Conservation (phyloP, 2,113 vertebrate genomes). For the Eulacestoma nigropectus region DNA sequence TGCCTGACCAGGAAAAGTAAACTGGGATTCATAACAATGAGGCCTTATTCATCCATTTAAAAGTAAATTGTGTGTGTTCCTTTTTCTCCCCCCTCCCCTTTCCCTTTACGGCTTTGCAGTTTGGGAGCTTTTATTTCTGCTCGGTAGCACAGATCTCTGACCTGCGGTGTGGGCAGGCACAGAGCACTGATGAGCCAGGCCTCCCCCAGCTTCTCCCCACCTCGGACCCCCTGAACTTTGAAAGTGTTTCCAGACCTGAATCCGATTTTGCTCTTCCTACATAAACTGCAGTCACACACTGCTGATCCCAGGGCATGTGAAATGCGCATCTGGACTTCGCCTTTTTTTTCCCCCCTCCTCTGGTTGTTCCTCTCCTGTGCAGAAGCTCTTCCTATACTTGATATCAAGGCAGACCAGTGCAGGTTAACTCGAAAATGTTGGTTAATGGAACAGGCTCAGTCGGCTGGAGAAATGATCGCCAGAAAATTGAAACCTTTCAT, state of each 20-base stretch:
- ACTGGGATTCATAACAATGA: slow-evolving; percentile 73
- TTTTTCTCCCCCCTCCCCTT: background rate
- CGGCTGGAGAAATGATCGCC: background rate
- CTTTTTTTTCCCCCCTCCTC: rapidly evolving
- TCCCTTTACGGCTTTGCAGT: slow-evolving; percentile 5
- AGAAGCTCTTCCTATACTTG: background rate
- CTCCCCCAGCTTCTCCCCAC: background rate
- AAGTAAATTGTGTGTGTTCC: slow-evolving; percentile 57
- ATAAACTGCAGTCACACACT: slow-evolving; percentile 50
- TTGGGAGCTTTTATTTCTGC: slow-evolving; percentile 53
- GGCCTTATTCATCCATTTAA: slow-evolving; percentile 69
- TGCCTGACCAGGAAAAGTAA: slow-evolving; percentile 75
- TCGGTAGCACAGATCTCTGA: slow-evolving; percentile 43
- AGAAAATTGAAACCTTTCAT: background rate
- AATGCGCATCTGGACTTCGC: slow-evolving; percentile 11
- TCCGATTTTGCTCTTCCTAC: slow-evolving; percentile 54
- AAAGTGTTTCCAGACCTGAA: slow-evolving; percentile 58
- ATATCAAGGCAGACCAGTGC: background rate
- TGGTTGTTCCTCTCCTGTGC: background rate
- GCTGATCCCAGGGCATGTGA: slow-evolving; percentile 55
- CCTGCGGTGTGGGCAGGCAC: slow-evolving; percentile 34
- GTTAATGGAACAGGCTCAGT: background rate
- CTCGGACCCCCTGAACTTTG: slow-evolving; percentile 42
- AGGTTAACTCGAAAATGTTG: background rate
- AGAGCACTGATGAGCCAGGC: slow-evolving; percentile 25